Conservation (phyloP, 1,140 invertebrate species). For the Pseudobourletiella spinata region DNA sequence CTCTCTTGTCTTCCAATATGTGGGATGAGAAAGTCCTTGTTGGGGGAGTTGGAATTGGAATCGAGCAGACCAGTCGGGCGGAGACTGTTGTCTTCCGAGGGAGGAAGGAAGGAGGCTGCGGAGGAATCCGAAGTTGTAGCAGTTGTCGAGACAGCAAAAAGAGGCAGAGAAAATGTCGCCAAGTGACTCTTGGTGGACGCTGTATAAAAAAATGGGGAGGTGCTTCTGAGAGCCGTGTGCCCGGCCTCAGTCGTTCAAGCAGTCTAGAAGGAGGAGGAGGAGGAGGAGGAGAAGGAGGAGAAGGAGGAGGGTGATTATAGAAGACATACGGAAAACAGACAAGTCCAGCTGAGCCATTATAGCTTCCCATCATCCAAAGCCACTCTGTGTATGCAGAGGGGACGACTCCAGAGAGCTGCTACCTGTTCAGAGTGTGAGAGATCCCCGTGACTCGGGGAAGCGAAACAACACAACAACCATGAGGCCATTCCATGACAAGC, state of each 20-base stretch:
- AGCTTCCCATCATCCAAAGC: slow-evolving; percentile 8
- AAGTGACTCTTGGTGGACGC: slow-evolving; percentile 3
- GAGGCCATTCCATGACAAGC: not conserved
- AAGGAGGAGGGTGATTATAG: no score
- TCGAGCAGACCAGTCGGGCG: no score
- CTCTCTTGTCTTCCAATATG: no score
- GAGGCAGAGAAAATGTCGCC: slow-evolving; percentile 4
- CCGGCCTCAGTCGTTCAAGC: not conserved
- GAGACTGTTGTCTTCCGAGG: no score
- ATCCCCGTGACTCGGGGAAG: slow-evolving; percentile 5
- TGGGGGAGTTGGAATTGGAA: no score
- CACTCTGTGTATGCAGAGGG: slow-evolving; percentile 1
- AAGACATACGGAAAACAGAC: no score
- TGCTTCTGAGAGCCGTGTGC: slow-evolving; percentile 1
- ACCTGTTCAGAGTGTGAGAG: not conserved
- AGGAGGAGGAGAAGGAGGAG: not conserved
- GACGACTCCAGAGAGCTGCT: no score
- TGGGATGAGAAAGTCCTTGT: no score
- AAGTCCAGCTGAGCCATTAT: slow-evolving; percentile 3
- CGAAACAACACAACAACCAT: slow-evolving; percentile 5
- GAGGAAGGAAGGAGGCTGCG: no score
- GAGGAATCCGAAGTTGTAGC: not conserved
- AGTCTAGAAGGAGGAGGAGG: not conserved
- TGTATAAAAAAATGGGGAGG: slow-evolving; percentile 4
- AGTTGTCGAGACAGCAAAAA: not conserved